Percentiles rank a stretch among this genome's conserved stretches.
phyloP scores from a whole-genome alignment of 2,888 invertebrate species.

The Hypercompe scribonia region DNA sequence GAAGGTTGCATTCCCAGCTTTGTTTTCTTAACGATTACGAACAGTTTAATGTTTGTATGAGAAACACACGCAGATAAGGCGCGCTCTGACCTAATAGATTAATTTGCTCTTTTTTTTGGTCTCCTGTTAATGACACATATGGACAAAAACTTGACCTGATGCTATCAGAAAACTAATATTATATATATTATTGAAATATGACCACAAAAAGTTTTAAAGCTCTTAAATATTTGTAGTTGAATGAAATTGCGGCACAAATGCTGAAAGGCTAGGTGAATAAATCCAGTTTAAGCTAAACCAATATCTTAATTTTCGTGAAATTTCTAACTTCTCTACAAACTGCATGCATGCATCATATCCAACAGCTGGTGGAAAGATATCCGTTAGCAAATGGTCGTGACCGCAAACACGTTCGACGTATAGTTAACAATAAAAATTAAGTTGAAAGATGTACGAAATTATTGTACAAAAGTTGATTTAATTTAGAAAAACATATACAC shows the following conservation, averaged over 20 bases:
- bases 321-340: neutral
- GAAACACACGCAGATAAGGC: slow-evolving; percentile 66
- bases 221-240: neutral
- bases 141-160: neutral
- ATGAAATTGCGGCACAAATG: neutral
- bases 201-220: neutral
- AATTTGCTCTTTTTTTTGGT: slow-evolving; percentile 46
- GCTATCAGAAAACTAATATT: neutral
- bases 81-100: slow-evolving; percentile 61
- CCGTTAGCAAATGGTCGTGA: slow-evolving; percentile 10
- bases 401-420: slow-evolving; percentile 3
- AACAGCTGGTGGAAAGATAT: slow-evolving; percentile 18
- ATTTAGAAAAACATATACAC: neutral
- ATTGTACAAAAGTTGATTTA: neutral
- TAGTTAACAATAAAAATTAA: neutral
- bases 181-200: neutral
- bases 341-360: slow-evolving; percentile 5
- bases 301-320: neutral
- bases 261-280: neutral
- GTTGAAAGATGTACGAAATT: slow-evolving; percentile 7
- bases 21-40: slow-evolving; percentile 74
- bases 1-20: slow-evolving; percentile 52
- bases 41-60: slow-evolving; percentile 69
- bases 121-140: neutral
- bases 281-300: neutral